Evolutionary conservation across 2,888 invertebrate genomes (phyloP).

Genomic region (Octonoba sinensis): DNA sequence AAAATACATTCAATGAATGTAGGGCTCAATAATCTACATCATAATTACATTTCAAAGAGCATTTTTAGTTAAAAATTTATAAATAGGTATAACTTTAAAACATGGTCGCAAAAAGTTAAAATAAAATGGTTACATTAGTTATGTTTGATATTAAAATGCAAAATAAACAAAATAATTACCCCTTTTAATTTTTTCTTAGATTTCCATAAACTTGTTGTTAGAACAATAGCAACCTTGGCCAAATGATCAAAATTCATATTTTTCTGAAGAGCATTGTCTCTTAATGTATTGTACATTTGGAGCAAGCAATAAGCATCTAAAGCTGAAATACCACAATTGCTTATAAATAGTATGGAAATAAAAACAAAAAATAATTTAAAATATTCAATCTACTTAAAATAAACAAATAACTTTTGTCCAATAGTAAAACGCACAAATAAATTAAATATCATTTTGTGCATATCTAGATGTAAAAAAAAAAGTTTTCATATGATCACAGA

Average conservation of each 20-base stretch:
- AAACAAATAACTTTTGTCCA: neutral
- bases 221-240: slow-evolving; percentile 21
- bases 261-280: slow-evolving; percentile 9
- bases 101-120: too few relatives aligned
- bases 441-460: neutral
- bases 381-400: neutral
- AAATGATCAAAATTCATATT: slow-evolving; percentile 47
- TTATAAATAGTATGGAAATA: neutral
- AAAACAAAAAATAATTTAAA: neutral
- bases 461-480: too few relatives aligned
- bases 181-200: slow-evolving; percentile 22
- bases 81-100: neutral
- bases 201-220: slow-evolving; percentile 34
- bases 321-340: slow-evolving; percentile 1
- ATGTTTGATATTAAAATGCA: too few relatives aligned
- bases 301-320: slow-evolving; percentile 51
- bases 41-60: too few relatives aligned
- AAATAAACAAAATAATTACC: slow-evolving; percentile 11
- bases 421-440: neutral
- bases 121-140: too few relatives aligned
- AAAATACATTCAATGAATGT: too few relatives aligned
- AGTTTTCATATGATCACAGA: too few relatives aligned
- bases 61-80: neutral
- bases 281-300: slow-evolving; percentile 41
- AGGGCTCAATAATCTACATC: too few relatives aligned